Conservation (phyloP, 1,140 invertebrate species). For the Phortica variegata region DNA sequence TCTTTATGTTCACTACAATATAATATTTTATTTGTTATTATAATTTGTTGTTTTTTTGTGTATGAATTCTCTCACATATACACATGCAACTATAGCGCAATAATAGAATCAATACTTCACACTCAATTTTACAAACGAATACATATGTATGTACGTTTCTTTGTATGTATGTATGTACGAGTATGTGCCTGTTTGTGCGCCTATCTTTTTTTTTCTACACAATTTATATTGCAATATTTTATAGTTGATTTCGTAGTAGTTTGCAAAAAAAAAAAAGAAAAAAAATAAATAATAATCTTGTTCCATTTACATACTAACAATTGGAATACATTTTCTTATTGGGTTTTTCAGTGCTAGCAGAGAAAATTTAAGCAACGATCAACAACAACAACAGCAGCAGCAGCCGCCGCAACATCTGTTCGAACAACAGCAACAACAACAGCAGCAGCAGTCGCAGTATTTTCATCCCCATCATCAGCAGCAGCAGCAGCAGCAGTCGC, state of each 20-base stretch:
- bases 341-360: constrained; percentile 45
- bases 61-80: constrained; percentile 52
- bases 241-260: constrained; percentile 19
- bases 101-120: no score
- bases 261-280: constrained; percentile 39
- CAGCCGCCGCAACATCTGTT: constrained; percentile 11
- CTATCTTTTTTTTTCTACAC: constrained; percentile 15
- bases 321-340: constrained; percentile 34
- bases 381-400: constrained; percentile 37
- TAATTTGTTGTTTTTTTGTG: constrained; percentile 38
- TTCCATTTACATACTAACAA: constrained; percentile 28
- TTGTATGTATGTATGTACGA: constrained; percentile 18
- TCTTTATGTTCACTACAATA: background rate
- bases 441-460: constrained; percentile 7
- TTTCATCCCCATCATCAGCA: constrained; percentile 47
- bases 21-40: constrained; percentile 23
- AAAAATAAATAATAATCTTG: constrained; percentile 7
- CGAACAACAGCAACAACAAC: constrained; percentile 5
- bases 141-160: constrained; percentile 17
- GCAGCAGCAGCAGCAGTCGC: constrained; percentile 51
- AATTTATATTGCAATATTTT: constrained; percentile 14
- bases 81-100: constrained; percentile 50
- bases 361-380: constrained; percentile 54
- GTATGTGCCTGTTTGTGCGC: background rate
- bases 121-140: background rate